phyloP scores from a whole-genome alignment of 2,888 invertebrate species.

The Crossocerus cetratus region DNA sequence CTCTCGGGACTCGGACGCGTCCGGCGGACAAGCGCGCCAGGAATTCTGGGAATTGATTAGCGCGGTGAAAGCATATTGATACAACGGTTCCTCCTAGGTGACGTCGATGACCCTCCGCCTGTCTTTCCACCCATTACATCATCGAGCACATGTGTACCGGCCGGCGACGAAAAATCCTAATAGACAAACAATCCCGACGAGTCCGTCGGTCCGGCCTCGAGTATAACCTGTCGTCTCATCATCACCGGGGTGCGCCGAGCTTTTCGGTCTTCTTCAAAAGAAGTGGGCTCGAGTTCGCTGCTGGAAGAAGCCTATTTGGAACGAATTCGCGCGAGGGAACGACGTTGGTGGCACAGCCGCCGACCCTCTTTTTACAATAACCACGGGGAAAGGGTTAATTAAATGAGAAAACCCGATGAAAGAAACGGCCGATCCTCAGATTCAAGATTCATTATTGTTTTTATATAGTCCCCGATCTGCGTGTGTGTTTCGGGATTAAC shows the following conservation, averaged over 20 bases:
- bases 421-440: neutral
- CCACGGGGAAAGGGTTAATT: no score
- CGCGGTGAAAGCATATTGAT: conserved; percentile 35
- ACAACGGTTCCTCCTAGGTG: conserved; percentile 42
- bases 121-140: conserved; percentile 13
- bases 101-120: conserved; percentile 29
- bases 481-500: no score
- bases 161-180: neutral
- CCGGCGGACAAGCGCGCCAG: neutral
- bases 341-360: neutral
- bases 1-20: neutral
- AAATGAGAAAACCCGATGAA: neutral
- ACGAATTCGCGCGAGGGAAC: neutral
- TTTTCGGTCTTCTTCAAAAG: neutral
- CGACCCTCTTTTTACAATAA: neutral
- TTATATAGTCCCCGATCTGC: no score
- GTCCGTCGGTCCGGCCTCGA: neutral
- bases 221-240: neutral
- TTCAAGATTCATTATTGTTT: no score
- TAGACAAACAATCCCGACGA: neutral
- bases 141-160: neutral
- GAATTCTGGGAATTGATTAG: conserved; percentile 38
- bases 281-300: neutral
- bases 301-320: neutral
- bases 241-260: neutral